Base-by-base conservation (phyloP, 2,113 vertebrate species). In the Hemiprocne comata region DNA sequence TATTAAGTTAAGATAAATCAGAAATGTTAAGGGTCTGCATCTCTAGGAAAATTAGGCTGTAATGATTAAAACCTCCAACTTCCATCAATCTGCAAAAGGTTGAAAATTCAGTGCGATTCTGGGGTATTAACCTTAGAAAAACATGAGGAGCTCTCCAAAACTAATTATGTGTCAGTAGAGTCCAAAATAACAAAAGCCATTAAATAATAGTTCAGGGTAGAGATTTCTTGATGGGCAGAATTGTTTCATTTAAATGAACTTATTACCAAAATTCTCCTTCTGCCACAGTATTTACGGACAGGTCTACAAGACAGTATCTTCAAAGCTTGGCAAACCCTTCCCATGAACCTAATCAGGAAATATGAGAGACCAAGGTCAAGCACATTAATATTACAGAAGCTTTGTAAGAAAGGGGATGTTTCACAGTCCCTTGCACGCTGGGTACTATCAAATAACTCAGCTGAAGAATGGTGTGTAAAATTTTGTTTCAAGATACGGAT, bases 71-170 rank as follows among this genome's bases (percentile, higher is more conserved):
- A 94, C 7, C 71, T 60, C 50, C 71, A 69, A 51, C 23, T 81
- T 76, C 77, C 38, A 54, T 34, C 46, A 84, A 91, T 34, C 74
- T 65, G 89, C 85, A 89, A 13, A 13, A 87, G 77, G 90, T 67
- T 82, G 90, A 78, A 85, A 87, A 91, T 69, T 60, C 93, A 87
- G 70, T 2, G 26, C 3, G 8, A 85, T 69, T 2, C 6, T 0
- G 34, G 65, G 77, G 92, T 82, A 87, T 93, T 93, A 93, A 95
- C 90, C 90, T 94, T 48, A 75, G 34, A 53, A 78, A 93, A 94
- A 1, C 87, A 96, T 0, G 1, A 94, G 87, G 81, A 65, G 53
- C 87, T 50, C 93, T 94, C 81, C 87, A 93, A 16, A 93, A 74
- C 77, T 93, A 91, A 95, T 95, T 93, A 91, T 8, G 31, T 13